Evolutionary conservation across 2,113 vertebrate genomes (phyloP), one percentile per base, ranked within the genome.

Genomic region (Aegotheles bennettii): DNA sequence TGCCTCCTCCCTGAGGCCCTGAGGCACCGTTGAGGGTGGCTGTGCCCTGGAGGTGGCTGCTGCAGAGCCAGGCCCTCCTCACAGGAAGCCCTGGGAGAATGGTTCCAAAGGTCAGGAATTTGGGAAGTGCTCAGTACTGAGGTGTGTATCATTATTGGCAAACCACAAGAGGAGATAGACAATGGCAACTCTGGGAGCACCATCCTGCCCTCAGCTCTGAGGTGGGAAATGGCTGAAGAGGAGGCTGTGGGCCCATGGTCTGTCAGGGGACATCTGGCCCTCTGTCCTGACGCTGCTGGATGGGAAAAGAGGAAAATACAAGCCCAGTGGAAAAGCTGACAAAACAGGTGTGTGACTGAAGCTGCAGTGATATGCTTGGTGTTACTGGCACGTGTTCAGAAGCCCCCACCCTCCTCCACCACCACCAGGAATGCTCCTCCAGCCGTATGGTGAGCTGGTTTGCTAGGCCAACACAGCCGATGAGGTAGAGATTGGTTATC

Each of bases 151-250:
- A 1, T 4, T 51, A n/a, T 16, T 63, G 38, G 28, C 48, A 76
- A 7, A 59, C 5, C 25, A 3, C 0, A 13, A 35, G n/a, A 69
- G 65, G 53, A 50, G 43, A 8, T 2, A 5, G 20, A 25, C 64
- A 13, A 3, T 2, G 7, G 21, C 6, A 70, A 3, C 25, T 43
- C 1, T 0, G 28, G 51, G 54, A 63, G 40, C 0, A 1, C 19
- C 1, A 3, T 25, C 3, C 3, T 71, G 4, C 2, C 20, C 24
- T 68, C 11, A 15, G 18, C 24, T 60, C 36, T 1, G 17, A n/a
- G 36, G 9, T 2, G 21, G 64, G 47, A 69, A 6, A 19, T 51
- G 53, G 14, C 7, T 0, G 2, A 5, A 19, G 20, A 26, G 40
- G 45, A 38, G 11, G 4, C 8, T 0, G 3, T 24, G 45, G 17